Evolutionary conservation across 2,797 vertebrate genomes (phyloP).

Genomic region (Enteromius thamalakanensis): DNA sequence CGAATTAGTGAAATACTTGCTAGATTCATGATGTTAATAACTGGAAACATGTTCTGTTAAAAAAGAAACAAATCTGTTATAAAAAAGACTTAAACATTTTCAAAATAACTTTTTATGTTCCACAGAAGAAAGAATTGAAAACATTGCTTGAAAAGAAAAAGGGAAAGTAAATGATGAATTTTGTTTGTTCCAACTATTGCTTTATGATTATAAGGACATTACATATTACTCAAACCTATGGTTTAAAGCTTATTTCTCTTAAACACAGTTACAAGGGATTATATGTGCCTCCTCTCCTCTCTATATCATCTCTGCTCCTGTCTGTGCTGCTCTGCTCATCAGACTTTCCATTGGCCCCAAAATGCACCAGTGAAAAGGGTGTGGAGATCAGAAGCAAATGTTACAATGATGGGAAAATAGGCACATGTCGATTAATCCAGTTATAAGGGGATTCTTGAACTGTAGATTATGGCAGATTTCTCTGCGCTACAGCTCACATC

Average conservation of each 20-base stretch:
- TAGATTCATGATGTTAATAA: not conserved
- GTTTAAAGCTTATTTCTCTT: not conserved
- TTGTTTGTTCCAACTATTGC: not conserved
- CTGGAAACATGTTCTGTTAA: not conserved
- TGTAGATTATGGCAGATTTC: constrained; percentile 46
- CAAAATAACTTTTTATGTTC: not conserved
- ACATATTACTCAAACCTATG: not conserved
- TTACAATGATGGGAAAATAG: constrained; percentile 53
- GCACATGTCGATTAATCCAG: constrained; percentile 50
- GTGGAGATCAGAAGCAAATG: constrained; percentile 53
- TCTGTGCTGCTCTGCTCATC: constrained; percentile 44
- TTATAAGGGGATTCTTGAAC: constrained; percentile 37
- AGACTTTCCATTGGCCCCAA: constrained; percentile 48
- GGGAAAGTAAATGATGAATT: not conserved
- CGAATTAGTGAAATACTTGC: not conserved
- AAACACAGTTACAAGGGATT: not conserved
- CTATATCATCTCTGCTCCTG: constrained; percentile 15
- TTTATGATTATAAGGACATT: not conserved
- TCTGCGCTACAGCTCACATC: constrained; percentile 49
- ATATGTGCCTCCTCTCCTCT: not conserved
- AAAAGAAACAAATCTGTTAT: not conserved
- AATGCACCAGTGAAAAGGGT: constrained; percentile 62
- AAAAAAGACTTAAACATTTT: not conserved
- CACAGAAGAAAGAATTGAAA: not conserved
- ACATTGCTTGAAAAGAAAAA: not conserved